phyloP scores from a whole-genome alignment of 2,888 invertebrate genomes.

The Cephonodes hylas region DNA sequence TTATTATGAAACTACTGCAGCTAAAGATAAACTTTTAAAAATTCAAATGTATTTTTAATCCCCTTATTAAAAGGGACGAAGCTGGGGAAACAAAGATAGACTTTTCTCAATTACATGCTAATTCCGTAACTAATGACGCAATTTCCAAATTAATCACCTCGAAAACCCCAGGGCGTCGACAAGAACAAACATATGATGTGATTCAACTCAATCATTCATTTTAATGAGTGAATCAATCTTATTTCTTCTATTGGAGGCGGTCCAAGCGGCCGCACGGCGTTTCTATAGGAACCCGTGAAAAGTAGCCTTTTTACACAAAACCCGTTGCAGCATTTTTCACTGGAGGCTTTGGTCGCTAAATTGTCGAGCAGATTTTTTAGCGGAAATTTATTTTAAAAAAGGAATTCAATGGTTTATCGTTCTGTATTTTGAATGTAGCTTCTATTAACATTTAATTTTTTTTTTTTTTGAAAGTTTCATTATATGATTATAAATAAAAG shows the following conservation, averaged over 20 bases:
- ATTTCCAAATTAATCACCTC: conserved; percentile 1
- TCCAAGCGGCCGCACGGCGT: conserved; percentile 36
- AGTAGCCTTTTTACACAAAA: conserved; percentile 43
- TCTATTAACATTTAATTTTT: too few relatives aligned
- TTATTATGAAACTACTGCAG: too few relatives aligned
- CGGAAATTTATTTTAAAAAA: not conserved
- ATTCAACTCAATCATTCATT: conserved; percentile 10
- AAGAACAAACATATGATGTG: conserved; percentile 7
- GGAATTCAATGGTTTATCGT: not conserved
- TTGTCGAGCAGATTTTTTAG: conserved; percentile 14
- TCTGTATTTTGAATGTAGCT: not conserved
- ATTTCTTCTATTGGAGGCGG: conserved; percentile 23
- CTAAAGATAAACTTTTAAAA: too few relatives aligned
- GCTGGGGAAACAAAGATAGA: not conserved
- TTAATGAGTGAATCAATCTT: conserved; percentile 7
- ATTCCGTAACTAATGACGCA: conserved; percentile 1
- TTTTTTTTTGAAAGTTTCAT: too few relatives aligned
- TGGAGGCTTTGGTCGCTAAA: conserved; percentile 34
- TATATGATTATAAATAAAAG: too few relatives aligned
- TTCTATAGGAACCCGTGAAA: conserved; percentile 49
- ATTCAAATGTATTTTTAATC: too few relatives aligned
- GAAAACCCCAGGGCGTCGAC: not conserved
- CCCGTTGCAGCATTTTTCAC: conserved; percentile 33
- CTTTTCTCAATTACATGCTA: not conserved
- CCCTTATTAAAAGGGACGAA: not conserved